These are phyloP conservation scores for Uloborus plumipes DNA, from an alignment of 2,888 invertebrate species.

Conservation along the genomic window DNA sequence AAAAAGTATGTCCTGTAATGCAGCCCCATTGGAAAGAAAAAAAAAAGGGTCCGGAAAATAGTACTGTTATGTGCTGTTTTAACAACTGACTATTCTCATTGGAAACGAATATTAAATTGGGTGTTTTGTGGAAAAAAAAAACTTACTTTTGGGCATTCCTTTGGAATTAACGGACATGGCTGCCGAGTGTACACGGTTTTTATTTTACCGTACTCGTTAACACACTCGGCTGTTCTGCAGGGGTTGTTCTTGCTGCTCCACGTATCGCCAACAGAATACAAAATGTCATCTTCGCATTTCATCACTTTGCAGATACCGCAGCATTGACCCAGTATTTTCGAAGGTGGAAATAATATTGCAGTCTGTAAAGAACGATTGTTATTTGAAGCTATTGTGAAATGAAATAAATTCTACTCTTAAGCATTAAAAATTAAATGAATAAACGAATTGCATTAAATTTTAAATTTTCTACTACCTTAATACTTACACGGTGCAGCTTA, in stretches of 20 bases:
- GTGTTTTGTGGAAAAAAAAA: not conserved
- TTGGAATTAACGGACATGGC: constrained; percentile 53
- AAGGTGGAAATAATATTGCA: constrained; percentile 43
- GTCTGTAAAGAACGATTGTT: constrained; percentile 14
- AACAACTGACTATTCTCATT: no score
- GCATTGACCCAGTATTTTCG: constrained; percentile 41
- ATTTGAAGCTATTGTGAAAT: not conserved
- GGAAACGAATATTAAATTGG: no score
- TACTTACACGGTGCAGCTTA: no score
- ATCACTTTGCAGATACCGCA: constrained; percentile 46
- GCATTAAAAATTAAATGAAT: not conserved
- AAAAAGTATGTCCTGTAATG: no score
- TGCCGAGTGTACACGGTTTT: constrained; percentile 51
- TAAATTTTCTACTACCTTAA: not conserved
- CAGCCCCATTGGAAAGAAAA: no score
- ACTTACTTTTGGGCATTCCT: constrained; percentile 64
- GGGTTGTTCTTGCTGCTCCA: constrained; percentile 71
- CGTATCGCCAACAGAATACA: constrained; percentile 75
- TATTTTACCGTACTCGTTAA: constrained; percentile 48
- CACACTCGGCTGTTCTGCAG: constrained; percentile 64
- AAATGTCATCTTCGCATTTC: constrained; percentile 55
- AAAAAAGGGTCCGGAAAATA: no score
- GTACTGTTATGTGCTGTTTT: no score
- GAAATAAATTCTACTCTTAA: not conserved
- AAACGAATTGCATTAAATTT: not conserved